Percentiles rank a stretch among this genome's conserved stretches.
Evolutionary conservation across 1,140 invertebrate species (phyloP).

Genomic region (Drosophila paulistorum): DNA sequence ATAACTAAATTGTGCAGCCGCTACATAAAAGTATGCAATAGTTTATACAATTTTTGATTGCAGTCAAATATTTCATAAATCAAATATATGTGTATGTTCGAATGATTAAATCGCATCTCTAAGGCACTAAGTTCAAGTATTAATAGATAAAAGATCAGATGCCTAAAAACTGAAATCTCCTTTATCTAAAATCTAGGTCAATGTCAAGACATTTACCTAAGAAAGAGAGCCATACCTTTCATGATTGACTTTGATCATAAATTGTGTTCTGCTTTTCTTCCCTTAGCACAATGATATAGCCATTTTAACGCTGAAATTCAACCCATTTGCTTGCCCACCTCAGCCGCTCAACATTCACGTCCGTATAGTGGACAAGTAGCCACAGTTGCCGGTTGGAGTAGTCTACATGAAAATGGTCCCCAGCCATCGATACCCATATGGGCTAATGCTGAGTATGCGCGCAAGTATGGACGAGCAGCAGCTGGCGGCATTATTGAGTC

Average conservation of each 20-base stretch:
- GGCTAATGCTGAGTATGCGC: constrained; percentile 90
- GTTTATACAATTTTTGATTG: constrained; percentile 49
- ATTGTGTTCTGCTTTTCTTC: no score
- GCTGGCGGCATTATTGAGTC: constrained; percentile 94
- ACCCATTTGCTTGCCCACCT: constrained; percentile 91
- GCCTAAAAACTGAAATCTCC: no score
- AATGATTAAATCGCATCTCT: constrained; percentile 27
- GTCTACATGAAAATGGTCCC: constrained; percentile 87
- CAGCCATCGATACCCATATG: constrained; percentile 92
- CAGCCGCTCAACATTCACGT: constrained; percentile 81
- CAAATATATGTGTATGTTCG: not conserved
- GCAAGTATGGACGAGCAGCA: constrained; percentile 92
- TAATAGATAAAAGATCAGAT: no score
- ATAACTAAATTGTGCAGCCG: constrained; percentile 48
- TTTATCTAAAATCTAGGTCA: no score
- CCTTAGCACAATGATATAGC: constrained; percentile 92
- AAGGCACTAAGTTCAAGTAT: constrained; percentile 74
- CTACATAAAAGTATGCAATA: not conserved
- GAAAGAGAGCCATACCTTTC: no score
- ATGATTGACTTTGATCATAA: no score
- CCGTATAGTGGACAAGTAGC: constrained; percentile 88
- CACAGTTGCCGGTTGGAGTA: constrained; percentile 92
- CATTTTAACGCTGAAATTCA: constrained; percentile 91
- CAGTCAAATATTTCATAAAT: constrained; percentile 25
- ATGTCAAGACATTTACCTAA: no score